phyloP scores from a whole-genome alignment of 2,888 invertebrate species.

The Agonopterix subpropinquella region DNA sequence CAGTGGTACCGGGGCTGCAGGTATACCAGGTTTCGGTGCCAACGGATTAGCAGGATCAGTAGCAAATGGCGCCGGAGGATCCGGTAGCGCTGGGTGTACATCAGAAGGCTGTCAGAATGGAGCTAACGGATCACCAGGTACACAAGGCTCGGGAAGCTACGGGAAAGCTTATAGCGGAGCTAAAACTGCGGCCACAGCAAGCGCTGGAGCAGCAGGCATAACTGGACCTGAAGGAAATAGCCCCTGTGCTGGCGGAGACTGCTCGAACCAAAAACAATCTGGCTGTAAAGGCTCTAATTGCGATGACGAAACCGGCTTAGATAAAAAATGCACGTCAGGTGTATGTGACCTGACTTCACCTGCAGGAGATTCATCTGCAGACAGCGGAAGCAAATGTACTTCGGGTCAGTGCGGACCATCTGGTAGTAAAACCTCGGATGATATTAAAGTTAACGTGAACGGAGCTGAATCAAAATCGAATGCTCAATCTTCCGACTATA shows the following conservation, averaged over 20 bases:
- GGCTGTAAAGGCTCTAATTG: conserved; percentile 37
- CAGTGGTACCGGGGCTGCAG: conserved; percentile 28
- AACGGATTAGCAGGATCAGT: conserved; percentile 1
- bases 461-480: conserved; percentile 11
- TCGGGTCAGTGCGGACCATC: conserved; percentile 3
- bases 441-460: conserved; percentile 19
- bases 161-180: conserved; percentile 14
- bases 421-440: conserved; percentile 8
- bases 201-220: conserved; percentile 14
- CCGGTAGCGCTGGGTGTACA: conserved; percentile 13
- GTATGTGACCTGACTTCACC: conserved; percentile 6
- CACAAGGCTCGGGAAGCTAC: conserved; percentile 4
- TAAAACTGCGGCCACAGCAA: conserved; percentile 19
- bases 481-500: conserved; percentile 4
- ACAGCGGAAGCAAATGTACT: too few relatives aligned
- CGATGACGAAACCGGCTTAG: conserved; percentile 12
- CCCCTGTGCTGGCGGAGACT: conserved; percentile 20
- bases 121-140: conserved; percentile 4
- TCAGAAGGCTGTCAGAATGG: conserved; percentile 15
- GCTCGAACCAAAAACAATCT: conserved; percentile 15
- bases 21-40: conserved; percentile 7
- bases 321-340: conserved; percentile 26
- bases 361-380: background rate
- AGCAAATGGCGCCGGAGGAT: conserved; percentile 7
- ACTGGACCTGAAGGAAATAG: conserved; percentile 11